Percentiles rank a stretch among this genome's conserved stretches.
phyloP scores from a whole-genome alignment of 2,888 invertebrate species.

The Dione vanillae region DNA sequence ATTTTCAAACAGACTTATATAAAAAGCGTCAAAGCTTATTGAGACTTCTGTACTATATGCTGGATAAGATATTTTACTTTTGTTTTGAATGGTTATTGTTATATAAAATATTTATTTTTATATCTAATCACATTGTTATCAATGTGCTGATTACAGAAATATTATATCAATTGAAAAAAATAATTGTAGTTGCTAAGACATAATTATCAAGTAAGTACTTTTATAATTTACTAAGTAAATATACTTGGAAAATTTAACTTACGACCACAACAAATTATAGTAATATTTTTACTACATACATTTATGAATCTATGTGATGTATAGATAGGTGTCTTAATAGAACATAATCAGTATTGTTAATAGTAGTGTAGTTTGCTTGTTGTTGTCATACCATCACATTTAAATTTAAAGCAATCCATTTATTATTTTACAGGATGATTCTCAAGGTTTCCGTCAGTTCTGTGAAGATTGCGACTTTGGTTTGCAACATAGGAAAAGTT shows the following conservation, averaged over 20 bases:
- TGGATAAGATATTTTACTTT: neutral
- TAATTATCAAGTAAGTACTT: slow-evolving; percentile 5
- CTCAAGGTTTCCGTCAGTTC: slow-evolving; percentile 54
- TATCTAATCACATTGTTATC: slow-evolving; percentile 11
- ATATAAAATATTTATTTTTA: slow-evolving; percentile 9
- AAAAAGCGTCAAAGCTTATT: neutral
- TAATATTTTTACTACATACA: neutral
- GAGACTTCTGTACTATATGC: neutral
- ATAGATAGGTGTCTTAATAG: slow-evolving; percentile 13
- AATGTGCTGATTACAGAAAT: neutral
- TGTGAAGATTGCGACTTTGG: slow-evolving; percentile 51
- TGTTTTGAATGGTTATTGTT: neutral
- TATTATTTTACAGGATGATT: slow-evolving; percentile 64
- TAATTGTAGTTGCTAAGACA: neutral
- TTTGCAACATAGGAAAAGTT: slow-evolving; percentile 46
- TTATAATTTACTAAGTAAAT: neutral
- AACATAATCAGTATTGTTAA: slow-evolving; percentile 18
- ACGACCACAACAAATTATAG: too few species aligned
- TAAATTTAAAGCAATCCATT: slow-evolving; percentile 35
- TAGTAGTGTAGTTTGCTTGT: neutral
- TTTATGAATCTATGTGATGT: neutral
- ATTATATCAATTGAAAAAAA: neutral
- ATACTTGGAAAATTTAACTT: neutral
- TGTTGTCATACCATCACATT: slow-evolving; percentile 11
- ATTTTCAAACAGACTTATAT: neutral